Base-by-base conservation (phyloP, 2,113 vertebrate genomes). In the Agapornis roseicollis region DNA sequence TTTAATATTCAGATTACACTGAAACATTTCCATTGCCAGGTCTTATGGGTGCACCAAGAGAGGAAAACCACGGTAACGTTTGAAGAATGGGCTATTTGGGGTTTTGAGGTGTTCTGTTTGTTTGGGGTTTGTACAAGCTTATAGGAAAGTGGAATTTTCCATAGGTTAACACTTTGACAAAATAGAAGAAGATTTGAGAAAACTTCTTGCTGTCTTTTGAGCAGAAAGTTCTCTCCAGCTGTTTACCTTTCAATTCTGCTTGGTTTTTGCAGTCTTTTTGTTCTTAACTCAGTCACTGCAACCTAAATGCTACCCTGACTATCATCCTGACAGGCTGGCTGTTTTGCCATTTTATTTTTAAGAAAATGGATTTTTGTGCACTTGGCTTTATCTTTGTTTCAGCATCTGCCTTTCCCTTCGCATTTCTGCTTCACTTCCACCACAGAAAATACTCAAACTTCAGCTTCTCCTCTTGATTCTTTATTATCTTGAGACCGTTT, bases 221-320 rank as follows among this genome's bases (percentile, higher is more conserved):
- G 39, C 10, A 1, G 42, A 95, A 74, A 76, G 44, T 5, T 56
- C 35, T 80, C 55, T 74, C 47, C 46, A 47, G 80, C 64, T 95
- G 65, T 93, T 93, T 96, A 89, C 69, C 69, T 92, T 92, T 64
- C 33, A 35, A 64, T 78, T 86, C 90, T 55, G 25, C 86, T 64
- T 72, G 50, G 1, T 9, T 93, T 89, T 56, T 71, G 28, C 73
- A 53, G 41, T 65, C 61, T 82, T 90, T 89, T 85, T 89, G n/a
- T 87, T 94, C 63, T 82, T 88, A 86, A 70, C 85, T 94, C 82
- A 89, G 80, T 93, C 90, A 90, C 6, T 31, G 56, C 61, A 52
- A 81, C 58, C 44, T 94, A 96, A 96, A 92, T 87, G 49, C 64
- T 93, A 94, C 56, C 80, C 85, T 92, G 90, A 96, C 94, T 93